Evolutionary conservation across 2,113 vertebrate genomes (phyloP).

Genomic region (Setophaga coronata): DNA sequence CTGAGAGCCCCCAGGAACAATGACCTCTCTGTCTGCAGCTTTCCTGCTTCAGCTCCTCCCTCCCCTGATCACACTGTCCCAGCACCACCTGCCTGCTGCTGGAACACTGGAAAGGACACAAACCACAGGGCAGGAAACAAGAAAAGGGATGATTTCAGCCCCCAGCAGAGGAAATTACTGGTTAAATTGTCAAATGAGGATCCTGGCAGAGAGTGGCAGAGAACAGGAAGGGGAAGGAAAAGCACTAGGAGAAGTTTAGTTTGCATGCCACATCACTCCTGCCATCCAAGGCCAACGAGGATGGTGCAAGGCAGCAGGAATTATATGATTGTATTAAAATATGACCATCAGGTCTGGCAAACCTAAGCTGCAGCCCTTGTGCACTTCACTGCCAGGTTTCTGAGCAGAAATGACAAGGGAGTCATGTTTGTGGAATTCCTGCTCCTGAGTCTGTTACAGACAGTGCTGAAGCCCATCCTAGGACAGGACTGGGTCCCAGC

Average conservation of each 20-base stretch:
- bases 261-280: background rate
- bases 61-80: fast-evolving
- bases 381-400: background rate
- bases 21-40: background rate
- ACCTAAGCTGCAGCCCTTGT: background rate
- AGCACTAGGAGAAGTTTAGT: background rate
- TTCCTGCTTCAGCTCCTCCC: background rate
- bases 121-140: background rate
- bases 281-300: background rate
- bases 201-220: background rate
- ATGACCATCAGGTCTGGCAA: background rate
- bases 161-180: background rate
- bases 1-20: background rate
- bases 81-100: background rate
- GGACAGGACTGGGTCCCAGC: fast-evolving
- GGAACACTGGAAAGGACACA: background rate
- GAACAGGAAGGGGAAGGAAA: background rate
- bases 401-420: background rate
- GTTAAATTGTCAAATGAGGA: background rate
- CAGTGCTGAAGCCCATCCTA: background rate
- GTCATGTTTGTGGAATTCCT: background rate
- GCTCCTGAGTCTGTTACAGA: background rate
- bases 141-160: background rate
- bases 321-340: background rate
- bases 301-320: background rate